phyloP scores from a whole-genome alignment of 2,797 vertebrate species.

The Momotus momota region DNA sequence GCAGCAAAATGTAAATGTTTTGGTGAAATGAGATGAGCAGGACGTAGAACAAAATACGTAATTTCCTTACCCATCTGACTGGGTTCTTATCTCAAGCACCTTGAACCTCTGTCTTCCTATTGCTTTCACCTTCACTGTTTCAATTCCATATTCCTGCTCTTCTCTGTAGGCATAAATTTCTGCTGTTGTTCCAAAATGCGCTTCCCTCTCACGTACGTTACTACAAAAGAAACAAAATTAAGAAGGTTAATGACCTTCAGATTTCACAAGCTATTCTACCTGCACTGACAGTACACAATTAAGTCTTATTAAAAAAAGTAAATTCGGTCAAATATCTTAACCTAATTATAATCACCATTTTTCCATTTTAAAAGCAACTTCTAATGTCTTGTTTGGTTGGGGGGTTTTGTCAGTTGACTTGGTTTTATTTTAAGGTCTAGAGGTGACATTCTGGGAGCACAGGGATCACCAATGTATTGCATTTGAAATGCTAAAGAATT shows the following conservation, averaged over 20 bases:
- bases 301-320: neutral
- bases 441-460: neutral
- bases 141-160: slow-evolving; percentile 95
- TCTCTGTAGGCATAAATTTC: slow-evolving; percentile 98
- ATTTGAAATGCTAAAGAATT: neutral
- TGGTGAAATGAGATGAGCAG: neutral
- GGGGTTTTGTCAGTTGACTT: neutral
- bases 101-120: slow-evolving; percentile 96
- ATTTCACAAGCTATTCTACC: neutral
- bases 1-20: neutral
- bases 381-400: neutral
- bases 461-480: neutral
- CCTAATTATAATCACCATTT: neutral
- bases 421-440: neutral
- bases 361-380: neutral
- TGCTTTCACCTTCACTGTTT: slow-evolving; percentile 98
- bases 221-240: slow-evolving; percentile 37
- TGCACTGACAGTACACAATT: neutral
- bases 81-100: slow-evolving; percentile 95
- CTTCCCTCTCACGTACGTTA: slow-evolving; percentile 77
- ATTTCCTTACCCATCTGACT: slow-evolving; percentile 92
- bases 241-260: neutral
- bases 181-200: slow-evolving; percentile 94
- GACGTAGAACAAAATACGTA: neutral
- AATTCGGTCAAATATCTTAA: neutral